These are phyloP conservation scores for Drosophila lacteicornis DNA, from an alignment of 1,140 invertebrate species.

Conservation along the genomic window DNA sequence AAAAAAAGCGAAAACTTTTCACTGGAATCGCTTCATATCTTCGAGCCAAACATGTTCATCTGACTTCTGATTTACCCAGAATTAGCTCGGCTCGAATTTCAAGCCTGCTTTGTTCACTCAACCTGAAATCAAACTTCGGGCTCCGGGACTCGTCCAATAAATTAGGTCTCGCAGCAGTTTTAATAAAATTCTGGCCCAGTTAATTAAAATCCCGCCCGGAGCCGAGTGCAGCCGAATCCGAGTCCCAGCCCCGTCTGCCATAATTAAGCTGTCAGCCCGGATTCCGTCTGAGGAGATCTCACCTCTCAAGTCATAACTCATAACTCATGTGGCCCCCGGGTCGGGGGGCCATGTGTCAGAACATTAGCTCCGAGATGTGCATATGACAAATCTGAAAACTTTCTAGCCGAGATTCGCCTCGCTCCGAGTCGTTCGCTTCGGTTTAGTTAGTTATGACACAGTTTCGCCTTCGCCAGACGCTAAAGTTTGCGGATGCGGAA, in stretches of 20 bases:
- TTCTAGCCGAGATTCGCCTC: constrained; percentile 54
- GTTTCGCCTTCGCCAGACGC: constrained; percentile 33
- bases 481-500: constrained; percentile 50
- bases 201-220: constrained; percentile 41
- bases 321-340: constrained; percentile 44
- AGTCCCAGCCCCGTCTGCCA: constrained; percentile 2
- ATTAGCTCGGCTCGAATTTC: constrained; percentile 9
- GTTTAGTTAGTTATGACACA: constrained; percentile 15
- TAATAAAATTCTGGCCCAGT: constrained; percentile 30
- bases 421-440: constrained; percentile 19
- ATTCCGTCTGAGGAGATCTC: constrained; percentile 32
- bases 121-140: constrained; percentile 30
- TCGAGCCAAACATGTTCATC: constrained; percentile 12
- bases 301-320: constrained; percentile 45
- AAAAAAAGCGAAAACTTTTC: constrained; percentile 28
- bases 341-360: constrained; percentile 33
- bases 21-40: constrained; percentile 2
- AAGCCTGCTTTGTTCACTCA: constrained; percentile 14
- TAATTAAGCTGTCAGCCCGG: constrained; percentile 55
- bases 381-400: constrained; percentile 78
- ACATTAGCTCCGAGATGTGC: constrained; percentile 68
- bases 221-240: constrained; percentile 19
- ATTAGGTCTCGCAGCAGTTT: constrained; percentile 24
- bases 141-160: constrained; percentile 26
- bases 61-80: constrained; percentile 14